Evolutionary conservation across 2,797 vertebrate genomes (phyloP), one percentile per base, ranked within the genome.

Genomic region (Macroramphosus scolopax): DNA sequence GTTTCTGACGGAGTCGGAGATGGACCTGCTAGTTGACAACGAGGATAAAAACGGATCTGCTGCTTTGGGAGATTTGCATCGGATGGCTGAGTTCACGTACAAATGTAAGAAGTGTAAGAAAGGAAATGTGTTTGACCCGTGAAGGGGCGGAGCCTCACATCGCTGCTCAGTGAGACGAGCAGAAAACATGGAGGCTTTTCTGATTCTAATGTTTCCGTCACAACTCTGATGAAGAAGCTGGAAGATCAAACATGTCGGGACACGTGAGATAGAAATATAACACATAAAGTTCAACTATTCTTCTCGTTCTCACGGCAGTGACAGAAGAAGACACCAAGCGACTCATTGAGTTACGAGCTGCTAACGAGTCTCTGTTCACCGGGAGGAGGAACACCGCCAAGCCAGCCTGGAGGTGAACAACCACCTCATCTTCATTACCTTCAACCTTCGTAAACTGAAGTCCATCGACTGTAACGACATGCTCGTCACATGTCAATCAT

Each of bases 381-480:
- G 88, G 88, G 16, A 81, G 83, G 65, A 87, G 87, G 63, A 88
- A 89, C 78, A 87, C 86, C 0, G 83, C 86, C 14, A 89, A 88
- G 36, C 81, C 87, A 0, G 87, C 85, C 44, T 89, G 88, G 87
- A 88, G 85, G 88, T 87, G 53, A 35, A 17, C 1, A 0, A 15
- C 2, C 6, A n/a, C n/a, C n/a, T n/a, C n/a, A n/a, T n/a, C n/a
- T n/a, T n/a, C n/a, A n/a, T n/a, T n/a, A n/a, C n/a, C n/a, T n/a
- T n/a, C n/a, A n/a, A n/a, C n/a, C n/a, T n/a, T n/a, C n/a, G n/a
- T n/a, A n/a, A n/a, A n/a, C n/a, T n/a, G n/a, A n/a, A n/a, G n/a
- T n/a, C n/a, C n/a, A n/a, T n/a, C n/a, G n/a, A n/a, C n/a, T n/a
- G n/a, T n/a, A n/a, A n/a, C n/a, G n/a, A n/a, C n/a, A n/a, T n/a